phyloP scores from a whole-genome alignment of 2,113 vertebrate genomes.

The Callithrix jacchus region DNA sequence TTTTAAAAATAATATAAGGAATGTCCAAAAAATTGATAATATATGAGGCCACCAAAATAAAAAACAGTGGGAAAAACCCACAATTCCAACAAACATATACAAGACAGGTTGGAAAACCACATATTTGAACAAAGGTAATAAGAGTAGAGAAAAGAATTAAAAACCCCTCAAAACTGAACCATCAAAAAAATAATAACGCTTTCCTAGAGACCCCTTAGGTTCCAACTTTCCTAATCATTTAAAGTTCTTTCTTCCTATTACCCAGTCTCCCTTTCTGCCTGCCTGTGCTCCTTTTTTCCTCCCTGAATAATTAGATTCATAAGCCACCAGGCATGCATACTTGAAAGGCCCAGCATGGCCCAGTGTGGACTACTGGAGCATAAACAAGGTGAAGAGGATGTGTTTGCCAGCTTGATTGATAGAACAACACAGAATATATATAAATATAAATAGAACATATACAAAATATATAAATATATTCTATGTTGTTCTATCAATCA shows the following conservation, averaged over 20 bases:
- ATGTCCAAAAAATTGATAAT: background rate
- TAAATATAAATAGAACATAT: no score
- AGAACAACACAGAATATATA: background rate
- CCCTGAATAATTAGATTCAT: background rate
- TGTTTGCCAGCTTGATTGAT: background rate
- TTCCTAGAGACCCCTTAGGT: background rate
- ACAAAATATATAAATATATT: no score
- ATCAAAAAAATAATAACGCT: background rate
- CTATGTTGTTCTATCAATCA: no score
- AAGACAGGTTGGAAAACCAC: background rate
- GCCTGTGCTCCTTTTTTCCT: background rate
- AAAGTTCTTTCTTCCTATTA: background rate
- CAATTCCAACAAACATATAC: background rate
- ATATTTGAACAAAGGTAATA: background rate
- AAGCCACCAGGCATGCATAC: background rate
- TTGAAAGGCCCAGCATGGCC: background rate
- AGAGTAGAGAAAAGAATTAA: background rate
- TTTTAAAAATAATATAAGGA: background rate
- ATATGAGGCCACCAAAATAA: background rate
- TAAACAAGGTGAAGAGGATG: background rate
- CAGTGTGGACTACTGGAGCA: background rate
- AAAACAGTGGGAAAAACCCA: background rate
- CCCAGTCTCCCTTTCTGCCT: background rate
- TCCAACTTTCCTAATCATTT: background rate
- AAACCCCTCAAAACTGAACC: background rate